These are phyloP conservation scores for Himalopsyche anomala DNA, from an alignment of 2,888 invertebrate species.

Conservation along the genomic window DNA sequence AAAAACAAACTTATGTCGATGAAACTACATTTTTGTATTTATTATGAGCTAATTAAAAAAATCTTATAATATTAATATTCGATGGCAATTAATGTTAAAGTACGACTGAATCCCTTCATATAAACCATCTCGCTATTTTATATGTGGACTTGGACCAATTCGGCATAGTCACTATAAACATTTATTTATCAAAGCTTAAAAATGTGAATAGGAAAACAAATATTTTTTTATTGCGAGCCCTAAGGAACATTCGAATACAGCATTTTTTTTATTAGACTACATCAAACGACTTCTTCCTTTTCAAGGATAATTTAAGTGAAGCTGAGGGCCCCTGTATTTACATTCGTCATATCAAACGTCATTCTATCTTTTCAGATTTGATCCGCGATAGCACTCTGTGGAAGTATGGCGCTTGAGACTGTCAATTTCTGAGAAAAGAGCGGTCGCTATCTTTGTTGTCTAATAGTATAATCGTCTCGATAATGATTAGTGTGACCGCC, in stretches of 20 bases:
- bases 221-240: background rate
- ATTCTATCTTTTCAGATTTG: constrained; percentile 1
- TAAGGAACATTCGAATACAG: background rate
- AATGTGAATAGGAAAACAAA: too few species aligned
- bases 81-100: too few species aligned
- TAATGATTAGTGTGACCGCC: constrained; percentile 52
- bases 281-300: background rate
- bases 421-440: constrained; percentile 56
- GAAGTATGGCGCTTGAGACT: constrained; percentile 39
- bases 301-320: background rate
- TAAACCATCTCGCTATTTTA: too few species aligned
- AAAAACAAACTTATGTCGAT: too few species aligned
- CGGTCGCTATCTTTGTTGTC: constrained; percentile 57
- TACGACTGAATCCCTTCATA: too few species aligned
- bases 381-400: constrained; percentile 36
- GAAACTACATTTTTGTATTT: too few species aligned
- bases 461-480: constrained; percentile 60
- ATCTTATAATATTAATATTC: too few species aligned
- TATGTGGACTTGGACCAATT: too few species aligned
- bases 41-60: too few species aligned
- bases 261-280: background rate
- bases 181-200: too few species aligned
- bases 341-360: constrained; percentile 12
- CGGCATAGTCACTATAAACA: too few species aligned
- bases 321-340: background rate